Evolutionary conservation across 2,113 vertebrate species (phyloP), one percentile per base, ranked within the genome.

Genomic region (Ramphastos sulfuratus): DNA sequence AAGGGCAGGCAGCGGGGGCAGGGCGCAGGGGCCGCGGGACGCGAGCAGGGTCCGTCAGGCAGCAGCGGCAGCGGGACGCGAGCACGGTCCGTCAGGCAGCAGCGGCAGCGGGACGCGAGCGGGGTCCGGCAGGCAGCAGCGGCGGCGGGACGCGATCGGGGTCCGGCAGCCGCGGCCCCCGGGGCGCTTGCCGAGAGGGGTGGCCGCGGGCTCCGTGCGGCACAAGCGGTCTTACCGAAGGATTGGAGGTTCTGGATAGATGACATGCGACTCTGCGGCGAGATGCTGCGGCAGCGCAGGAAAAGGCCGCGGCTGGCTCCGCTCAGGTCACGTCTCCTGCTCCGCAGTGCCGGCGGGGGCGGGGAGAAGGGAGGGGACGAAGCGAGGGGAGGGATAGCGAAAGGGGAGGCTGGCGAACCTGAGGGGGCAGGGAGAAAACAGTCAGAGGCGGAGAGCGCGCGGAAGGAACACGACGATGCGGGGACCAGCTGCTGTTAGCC

Each of bases 221-320:
- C 28, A 15, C 21, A 14, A 6, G 2, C 28, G 24, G 12, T 75
- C 98, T 98, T 97, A 99, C 98, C 98, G 97, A 98, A 98, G 92
- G 98, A 98, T 90, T 98, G 97, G 98, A 99, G 98, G 96, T 98
- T 99, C 98, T 98, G 98, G 97, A 98, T 98, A 98, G 98, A 98
- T 98, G 98, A 98, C 98, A 98, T 98, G 98, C 98, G 98, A 98
- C 96, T 98, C 96, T 97, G 98, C 97, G 97, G 95, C 81, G 96
- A 92, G 97, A 97, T 96, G 97, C 97, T 98, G 97, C 78, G 56
- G 96, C 96, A 94, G 96, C 93, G 97, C 95, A 83, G 97, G 97
- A 97, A 93, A 97, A 96, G 87, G 87, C 91, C 94, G 69, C 90
- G 95, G 97, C 95, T 94, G 91, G 92, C 79, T 87, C 95, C 91